A percentile compares a stretch with the other conserved stretches of the same genome.
Evolutionary conservation across 2,888 invertebrate species (phyloP).

Genomic region (Villa cingulata): DNA sequence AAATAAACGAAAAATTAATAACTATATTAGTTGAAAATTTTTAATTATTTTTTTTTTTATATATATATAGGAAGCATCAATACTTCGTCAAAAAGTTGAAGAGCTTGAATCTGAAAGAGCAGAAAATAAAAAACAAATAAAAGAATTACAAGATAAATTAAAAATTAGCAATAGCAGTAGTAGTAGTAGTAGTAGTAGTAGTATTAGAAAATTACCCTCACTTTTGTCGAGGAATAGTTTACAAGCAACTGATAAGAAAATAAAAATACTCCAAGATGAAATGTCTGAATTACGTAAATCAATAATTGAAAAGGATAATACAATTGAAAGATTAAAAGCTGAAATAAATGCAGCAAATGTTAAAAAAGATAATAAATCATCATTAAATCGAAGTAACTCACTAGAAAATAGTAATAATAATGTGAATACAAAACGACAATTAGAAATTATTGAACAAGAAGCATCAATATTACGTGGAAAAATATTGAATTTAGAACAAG

Average conservation of each 20-base stretch:
- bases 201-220: conserved; percentile 15
- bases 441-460: conserved; percentile 67
- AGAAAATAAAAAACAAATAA: conserved; percentile 56
- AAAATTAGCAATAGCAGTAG: conserved; percentile 27
- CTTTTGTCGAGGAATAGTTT: conserved; percentile 18
- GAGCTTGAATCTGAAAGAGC: conserved; percentile 70
- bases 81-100: conserved; percentile 69
- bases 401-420: conserved; percentile 5
- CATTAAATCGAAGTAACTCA: conserved; percentile 1
- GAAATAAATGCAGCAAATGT: conserved; percentile 49
- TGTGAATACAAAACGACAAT: conserved; percentile 56
- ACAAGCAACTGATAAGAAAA: conserved; percentile 21
- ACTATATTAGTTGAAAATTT: neutral
- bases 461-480: conserved; percentile 52
- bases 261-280: conserved; percentile 56
- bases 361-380: conserved; percentile 23
- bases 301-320: conserved; percentile 68
- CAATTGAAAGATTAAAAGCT: conserved; percentile 60
- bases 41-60: neutral
- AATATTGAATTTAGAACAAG: conserved; percentile 53
- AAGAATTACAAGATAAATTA: conserved; percentile 62
- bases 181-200: conserved; percentile 16
- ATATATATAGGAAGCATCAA: conserved; percentile 72
- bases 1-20: neutral
- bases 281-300: conserved; percentile 58